Evolutionary conservation across 2,797 vertebrate genomes (phyloP), one percentile per base, ranked within the genome.

Genomic region (Acipenser oxyrinchus): DNA sequence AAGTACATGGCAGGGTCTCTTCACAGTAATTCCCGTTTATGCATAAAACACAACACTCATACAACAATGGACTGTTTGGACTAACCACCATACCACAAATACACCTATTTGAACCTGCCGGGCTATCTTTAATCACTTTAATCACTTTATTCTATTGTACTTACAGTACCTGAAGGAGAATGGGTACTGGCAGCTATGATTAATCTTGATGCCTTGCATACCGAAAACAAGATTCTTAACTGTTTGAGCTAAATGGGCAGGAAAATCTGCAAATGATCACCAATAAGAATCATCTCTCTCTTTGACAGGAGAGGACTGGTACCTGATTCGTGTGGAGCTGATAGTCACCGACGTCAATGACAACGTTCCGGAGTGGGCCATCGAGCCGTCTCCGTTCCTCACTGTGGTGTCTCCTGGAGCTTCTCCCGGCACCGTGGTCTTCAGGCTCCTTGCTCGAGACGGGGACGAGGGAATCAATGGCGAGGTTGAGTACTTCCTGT

Each of bases 291-390:
- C 37, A 37, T 8, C 4, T 51, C 8, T 51, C 23, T 51, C 48
- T 15, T 62, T 69, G 2, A 52, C 72, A 95, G 93, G 93, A 75
- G 78, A 79, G 12, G 90, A 92, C 58, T 92, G 90, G 92, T 93
- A 94, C 79, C 68, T 92, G 71, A 73, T 92, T 64, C 82, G 82
- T 11, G 76, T 94, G 74, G 86, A 88, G 48, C 65, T 95, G 51
- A 92, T 88, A 1, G 91, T 93, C 73, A 87, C 85, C 0, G 94
- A 95, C 0, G 89, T 94, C 12, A 95, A 95, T 1, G 92, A 95
- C 77, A 93, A 93, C 0, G 74, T 83, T 6, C 93, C 94, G 0
- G 84, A 90, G 13, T 95, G 94, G 94, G 79, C 72, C 72, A 94
- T 95, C 92, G 81, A 89, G 61, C 92, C 92, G 1, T 83, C 81